Percentiles rank a stretch among this genome's conserved stretches.
phyloP scores from a whole-genome alignment of 2,888 invertebrate genomes.

The Bembecia ichneumoniformis region DNA sequence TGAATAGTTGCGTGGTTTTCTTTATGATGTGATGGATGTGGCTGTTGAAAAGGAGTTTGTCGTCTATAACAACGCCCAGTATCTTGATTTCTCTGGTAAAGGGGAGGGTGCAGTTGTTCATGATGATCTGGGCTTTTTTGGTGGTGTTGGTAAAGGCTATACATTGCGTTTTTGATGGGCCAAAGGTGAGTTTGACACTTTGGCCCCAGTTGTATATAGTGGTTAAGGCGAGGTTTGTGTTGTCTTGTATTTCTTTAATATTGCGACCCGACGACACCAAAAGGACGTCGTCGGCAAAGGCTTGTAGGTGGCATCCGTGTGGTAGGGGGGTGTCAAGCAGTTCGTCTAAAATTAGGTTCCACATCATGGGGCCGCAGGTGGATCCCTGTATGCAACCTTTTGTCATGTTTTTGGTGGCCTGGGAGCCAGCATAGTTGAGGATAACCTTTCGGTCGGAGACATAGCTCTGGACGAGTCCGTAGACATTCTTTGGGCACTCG shows the following conservation, averaged over 20 bases:
- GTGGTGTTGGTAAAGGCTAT: background rate
- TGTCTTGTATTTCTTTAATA: background rate
- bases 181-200: background rate
- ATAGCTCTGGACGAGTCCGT: slow-evolving; percentile 10
- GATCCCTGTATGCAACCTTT: slow-evolving; percentile 19
- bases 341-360: slow-evolving; percentile 19
- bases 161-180: background rate
- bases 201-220: too few species aligned
- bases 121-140: background rate
- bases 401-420: slow-evolving; percentile 6
- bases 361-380: slow-evolving; percentile 11
- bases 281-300: too few species aligned
- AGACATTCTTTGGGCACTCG: slow-evolving; percentile 17
- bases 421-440: slow-evolving; percentile 6
- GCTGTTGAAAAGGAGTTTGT: background rate
- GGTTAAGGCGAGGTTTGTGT: background rate
- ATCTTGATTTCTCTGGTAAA: background rate
- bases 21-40: background rate
- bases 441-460: slow-evolving; percentile 5
- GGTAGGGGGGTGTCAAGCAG: slow-evolving; percentile 7
- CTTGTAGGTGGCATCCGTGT: slow-evolving; percentile 3
- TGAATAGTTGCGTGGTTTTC: background rate
- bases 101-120: background rate
- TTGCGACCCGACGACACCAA: too few species aligned
- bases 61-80: background rate